Evolutionary conservation across 2,113 vertebrate genomes (phyloP), one percentile per base, ranked within the genome.

Genomic region (Maylandia zebra): DNA sequence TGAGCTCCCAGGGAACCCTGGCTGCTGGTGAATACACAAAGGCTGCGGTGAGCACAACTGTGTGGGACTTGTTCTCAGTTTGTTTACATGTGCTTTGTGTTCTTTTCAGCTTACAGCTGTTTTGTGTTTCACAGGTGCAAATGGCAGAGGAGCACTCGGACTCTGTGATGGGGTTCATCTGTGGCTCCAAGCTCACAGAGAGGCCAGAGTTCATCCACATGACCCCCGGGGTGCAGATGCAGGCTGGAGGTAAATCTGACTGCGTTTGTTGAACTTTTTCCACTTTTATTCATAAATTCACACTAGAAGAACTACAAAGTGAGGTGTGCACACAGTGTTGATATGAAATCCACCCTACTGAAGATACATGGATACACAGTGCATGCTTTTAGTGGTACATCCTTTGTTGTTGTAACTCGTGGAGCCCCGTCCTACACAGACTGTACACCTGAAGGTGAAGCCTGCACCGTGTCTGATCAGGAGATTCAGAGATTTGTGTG

Each of bases 161-260:
- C 90, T 99, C 97, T 56, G 53, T 56, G 53, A 24, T 56, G 0
- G 0, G 99, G 14, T 99, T 99, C 84, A 99, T 99, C 94, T 98
- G 97, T 89, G 96, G 97, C 14, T 97, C 96, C 4, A 97, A 96
- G 96, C 93, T 99, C 92, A 96, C 94, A 87, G 90, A 91, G 55
- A 97, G 96, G 88, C 97, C 97, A 4, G 96, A 98, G 91, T 97
- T 98, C 95, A 95, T 99, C 91, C 97, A 99, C 88, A 96, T 99
- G 95, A 99, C 98, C 8, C 98, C 99, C 4, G 98, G 99, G 9
- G 98, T 99, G 69, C 97, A 98, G 83, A 93, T 99, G 91, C 92
- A 97, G 93, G 85, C 94, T 69, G 97, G 97, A 97, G 98, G 98
- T 99, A 94, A 90, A 19, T 81, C 17, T 27, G 3, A 4, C 14